phyloP scores from a whole-genome alignment of 2,888 invertebrate species.

The Platycnemis pennipes region DNA sequence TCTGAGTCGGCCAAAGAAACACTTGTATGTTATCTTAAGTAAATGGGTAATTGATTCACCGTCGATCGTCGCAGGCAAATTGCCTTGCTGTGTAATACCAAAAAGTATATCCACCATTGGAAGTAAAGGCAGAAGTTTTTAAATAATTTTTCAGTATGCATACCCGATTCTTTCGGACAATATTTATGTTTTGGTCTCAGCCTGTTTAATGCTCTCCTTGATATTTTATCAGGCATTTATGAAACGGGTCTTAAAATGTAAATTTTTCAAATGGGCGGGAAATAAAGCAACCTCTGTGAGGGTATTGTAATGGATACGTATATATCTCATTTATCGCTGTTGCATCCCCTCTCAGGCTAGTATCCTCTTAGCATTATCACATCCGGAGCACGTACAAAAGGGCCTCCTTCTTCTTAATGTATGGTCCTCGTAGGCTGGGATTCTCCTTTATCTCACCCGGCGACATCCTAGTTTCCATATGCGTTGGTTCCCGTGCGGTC shows the following conservation, averaged over 20 bases:
- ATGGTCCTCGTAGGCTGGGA: neutral
- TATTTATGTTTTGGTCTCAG: neutral
- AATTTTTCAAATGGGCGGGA: neutral
- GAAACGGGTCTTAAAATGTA: conserved; percentile 27
- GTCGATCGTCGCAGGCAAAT: neutral
- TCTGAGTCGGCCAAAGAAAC: too few species aligned
- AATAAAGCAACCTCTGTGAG: neutral
- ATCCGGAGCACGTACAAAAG: conserved; percentile 12
- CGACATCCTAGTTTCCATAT: conserved; percentile 26
- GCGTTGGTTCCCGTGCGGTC: conserved; percentile 22
- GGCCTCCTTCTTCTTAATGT: neutral
- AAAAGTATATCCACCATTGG: neutral
- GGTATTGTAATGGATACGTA: neutral
- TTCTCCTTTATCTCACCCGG: neutral
- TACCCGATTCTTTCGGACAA: neutral
- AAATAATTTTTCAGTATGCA: neutral
- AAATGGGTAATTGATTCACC: too few species aligned
- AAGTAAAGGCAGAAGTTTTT: neutral
- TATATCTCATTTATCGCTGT: neutral
- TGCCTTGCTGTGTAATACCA: neutral
- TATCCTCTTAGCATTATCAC: conserved; percentile 23
- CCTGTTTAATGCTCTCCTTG: neutral
- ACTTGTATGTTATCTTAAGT: too few species aligned
- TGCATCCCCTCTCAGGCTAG: neutral
- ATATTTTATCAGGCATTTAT: neutral